These are phyloP conservation scores for Bursaphelenchus okinawaensis DNA, from an alignment of 2,888 invertebrate genomes.

Conservation along the genomic window DNA sequence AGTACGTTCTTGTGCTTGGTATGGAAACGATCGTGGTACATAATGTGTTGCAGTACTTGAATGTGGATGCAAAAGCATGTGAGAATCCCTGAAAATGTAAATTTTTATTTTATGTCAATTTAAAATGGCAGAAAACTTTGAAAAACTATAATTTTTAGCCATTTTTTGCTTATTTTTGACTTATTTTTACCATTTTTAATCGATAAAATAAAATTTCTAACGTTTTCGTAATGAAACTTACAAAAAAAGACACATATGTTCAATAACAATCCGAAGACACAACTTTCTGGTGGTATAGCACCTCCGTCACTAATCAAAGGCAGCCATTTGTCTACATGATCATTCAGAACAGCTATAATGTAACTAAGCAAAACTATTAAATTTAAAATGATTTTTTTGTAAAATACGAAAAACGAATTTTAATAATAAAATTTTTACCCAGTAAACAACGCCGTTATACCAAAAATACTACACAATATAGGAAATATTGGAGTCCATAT, in stretches of 20 bases:
- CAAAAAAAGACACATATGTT: too few species aligned
- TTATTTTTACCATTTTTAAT: too few species aligned
- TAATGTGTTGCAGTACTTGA: constrained; percentile 3
- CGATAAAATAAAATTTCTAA: too few species aligned
- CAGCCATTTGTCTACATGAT: too few species aligned
- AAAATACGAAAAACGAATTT: too few species aligned
- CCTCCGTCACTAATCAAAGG: constrained; percentile 7
- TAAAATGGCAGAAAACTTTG: neutral
- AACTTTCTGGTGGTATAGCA: neutral
- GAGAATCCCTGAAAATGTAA: neutral
- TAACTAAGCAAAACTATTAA: too few species aligned
- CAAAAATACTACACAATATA: neutral
- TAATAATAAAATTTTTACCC: too few species aligned
- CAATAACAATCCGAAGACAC: neutral
- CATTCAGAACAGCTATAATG: too few species aligned
- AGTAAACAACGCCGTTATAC: neutral
- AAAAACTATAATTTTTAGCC: too few species aligned
- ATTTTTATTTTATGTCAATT: neutral
- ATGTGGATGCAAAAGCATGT: constrained; percentile 2
- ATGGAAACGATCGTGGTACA: neutral
- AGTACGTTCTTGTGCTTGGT: neutral
- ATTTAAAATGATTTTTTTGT: too few species aligned
- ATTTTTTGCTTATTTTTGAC: too few species aligned
- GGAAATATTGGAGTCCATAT: neutral
- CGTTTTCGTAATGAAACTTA: too few species aligned